Evolutionary conservation across 2,113 vertebrate species (phyloP).

Genomic region (Echinops telfairi): DNA sequence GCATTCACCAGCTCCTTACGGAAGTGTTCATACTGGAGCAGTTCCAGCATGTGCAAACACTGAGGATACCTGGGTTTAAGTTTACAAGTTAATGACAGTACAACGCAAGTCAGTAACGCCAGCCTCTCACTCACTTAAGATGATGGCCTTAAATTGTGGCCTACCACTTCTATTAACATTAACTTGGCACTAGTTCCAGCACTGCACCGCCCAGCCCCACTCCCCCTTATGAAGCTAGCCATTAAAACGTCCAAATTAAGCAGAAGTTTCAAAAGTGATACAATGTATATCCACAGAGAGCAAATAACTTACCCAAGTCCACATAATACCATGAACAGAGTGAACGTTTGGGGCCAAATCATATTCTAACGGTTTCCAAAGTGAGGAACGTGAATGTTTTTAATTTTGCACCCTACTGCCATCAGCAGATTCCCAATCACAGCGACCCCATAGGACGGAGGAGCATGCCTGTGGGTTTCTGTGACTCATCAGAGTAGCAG

Average conservation of each 20-base stretch:
- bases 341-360: background rate
- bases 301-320: conserved; percentile 34
- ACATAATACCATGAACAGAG: conserved; percentile 8
- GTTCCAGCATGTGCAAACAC: conserved; percentile 97
- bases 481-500: no score
- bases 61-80: conserved; percentile 94
- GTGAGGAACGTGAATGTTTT: background rate
- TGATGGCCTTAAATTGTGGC: background rate
- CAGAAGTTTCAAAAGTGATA: conserved; percentile 35
- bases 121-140: conserved; percentile 6
- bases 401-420: conserved; percentile 25
- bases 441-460: background rate
- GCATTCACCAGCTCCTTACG: conserved; percentile 98
- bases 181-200: background rate
- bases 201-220: no score
- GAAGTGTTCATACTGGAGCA: conserved; percentile 98
- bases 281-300: conserved; percentile 42
- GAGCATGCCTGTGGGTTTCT: no score
- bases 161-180: background rate
- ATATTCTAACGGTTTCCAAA: background rate
- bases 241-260: background rate
- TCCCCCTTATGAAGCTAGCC: background rate
- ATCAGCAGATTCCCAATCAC: conserved; percentile 6
- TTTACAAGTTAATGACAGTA: conserved; percentile 57
- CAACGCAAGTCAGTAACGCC: background rate